Base-by-base conservation (phyloP, 2,888 invertebrate species). In the Fragum sueziense region DNA sequence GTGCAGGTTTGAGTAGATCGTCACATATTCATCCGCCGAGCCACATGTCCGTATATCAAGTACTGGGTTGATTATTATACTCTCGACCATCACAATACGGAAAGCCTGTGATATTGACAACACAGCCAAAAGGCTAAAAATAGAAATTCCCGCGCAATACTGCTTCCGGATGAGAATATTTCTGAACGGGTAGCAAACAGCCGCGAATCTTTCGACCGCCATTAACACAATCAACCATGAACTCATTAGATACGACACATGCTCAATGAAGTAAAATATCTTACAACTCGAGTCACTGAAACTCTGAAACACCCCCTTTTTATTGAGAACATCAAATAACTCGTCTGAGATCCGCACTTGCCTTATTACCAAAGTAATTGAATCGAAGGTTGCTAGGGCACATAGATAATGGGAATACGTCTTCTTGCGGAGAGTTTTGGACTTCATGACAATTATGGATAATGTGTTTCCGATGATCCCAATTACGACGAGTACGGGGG, bases 331-430 rank as follows among this genome's bases (percentile, higher is more conserved):
- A 1, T 65, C n/a, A 11, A 70, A 62, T 4, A 87, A 82, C 59
- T 89, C 89, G 57, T 90, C 86, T 0, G 88, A 79, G 9, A 86
- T 78, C n/a, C 70, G 71, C 0, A 89, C 76, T 61, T 88, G 86
- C 27, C 85, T 80, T 11, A 78, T 81, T 6, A 90, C 69, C 27
- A 92, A 82, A 3, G 90, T 90, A 31, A 91, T 80, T 52, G 88
- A 90, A 82, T 90, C 90, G 74, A 91, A 91, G 11, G 91, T 84
- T 2, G 91, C 91, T 61, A 92, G 83, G 0, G 90, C 86, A 77
- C 91, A 90, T 6, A 92, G 87, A 69, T 91, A 91, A 80, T 91
- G 91, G 3, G 91, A 90, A 86, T 92, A 92, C 14, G 92, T 91
- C 62, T 91, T 91, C 76, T 88, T 76, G 1, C 91, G 80, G 34